Base-by-base conservation (phyloP, 2,888 invertebrate genomes). In the Ypsolopha sequella region DNA sequence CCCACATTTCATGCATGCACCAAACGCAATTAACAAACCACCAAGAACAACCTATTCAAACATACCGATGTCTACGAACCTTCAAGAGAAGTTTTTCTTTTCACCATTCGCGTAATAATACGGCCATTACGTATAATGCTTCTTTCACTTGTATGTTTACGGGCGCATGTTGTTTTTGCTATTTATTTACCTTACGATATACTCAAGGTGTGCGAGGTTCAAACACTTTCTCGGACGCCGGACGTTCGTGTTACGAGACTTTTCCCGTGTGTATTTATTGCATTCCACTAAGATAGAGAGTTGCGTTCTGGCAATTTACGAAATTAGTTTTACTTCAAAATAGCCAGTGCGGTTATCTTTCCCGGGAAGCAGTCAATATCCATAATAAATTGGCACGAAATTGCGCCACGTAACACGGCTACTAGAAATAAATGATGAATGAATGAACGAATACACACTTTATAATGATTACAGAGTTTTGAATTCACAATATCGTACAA, bases 1-100 rank as follows among this genome's bases (percentile, higher is more conserved):
- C 60, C 60, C 59, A 60, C 51, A 58, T 47, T 53, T 54, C 53
- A 54, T 56, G 56, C 56, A 6, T 36, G 7, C 11, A 35, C 1
- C 36, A 11, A 48, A 43, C 38, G 35, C 43, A 54, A 53, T 50
- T 51, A 51, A 45, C 45, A 33, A 53, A 34, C 48, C 45, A 33
- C 45, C n/a, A 41, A 47, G n/a, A 39, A 53, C 38, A 46, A 10
- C 46, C 36, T 36, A 47, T 47, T 47, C 13, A 47, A 9, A 47
- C 47, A 47, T 47, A 36, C 47, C 47, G 13, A 36, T 36, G 14
- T 9, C 2, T 6, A 11, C 14, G 46, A 35, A 35, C 35, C n/a
- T 35, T 11, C 46, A 35, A 46, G 24, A 46, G 36, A 14, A 14
- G 46, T 46, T 46, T 46, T n/a, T 4, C 4, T 24, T 3, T 24